Conservation (phyloP, 2,113 vertebrate species). For the Ivindomyrus marchei region DNA sequence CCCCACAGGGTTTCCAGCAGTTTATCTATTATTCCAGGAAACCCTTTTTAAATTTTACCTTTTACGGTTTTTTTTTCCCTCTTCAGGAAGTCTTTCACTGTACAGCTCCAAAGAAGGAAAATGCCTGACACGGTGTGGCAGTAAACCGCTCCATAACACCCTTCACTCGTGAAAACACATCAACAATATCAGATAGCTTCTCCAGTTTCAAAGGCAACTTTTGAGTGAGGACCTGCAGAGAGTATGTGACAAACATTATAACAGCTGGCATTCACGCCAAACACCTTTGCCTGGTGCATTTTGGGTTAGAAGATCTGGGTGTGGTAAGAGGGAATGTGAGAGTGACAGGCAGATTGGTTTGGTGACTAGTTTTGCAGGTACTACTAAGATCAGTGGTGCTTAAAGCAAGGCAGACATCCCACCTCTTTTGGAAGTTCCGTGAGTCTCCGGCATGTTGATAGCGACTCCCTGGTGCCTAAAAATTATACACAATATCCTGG, state of each 20-base stretch:
- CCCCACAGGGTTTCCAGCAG: neutral
- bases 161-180: neutral
- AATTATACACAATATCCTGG: neutral
- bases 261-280: neutral
- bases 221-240: neutral
- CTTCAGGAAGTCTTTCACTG: neutral
- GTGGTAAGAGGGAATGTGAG: neutral
- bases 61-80: neutral
- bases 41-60: neutral
- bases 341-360: neutral
- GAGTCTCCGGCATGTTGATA: neutral
- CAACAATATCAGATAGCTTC: neutral
- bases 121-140: neutral
- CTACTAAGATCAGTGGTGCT: neutral
- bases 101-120: neutral
- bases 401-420: neutral
- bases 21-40: neutral
- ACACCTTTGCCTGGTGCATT: neutral
- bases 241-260: neutral
- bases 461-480: too few relatives aligned
- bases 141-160: neutral
- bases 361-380: neutral
- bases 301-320: neutral
- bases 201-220: conserved; percentile 9
- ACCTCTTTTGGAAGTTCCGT: neutral